Percentiles rank a stretch among this genome's conserved stretches.
phyloP scores from a whole-genome alignment of 1,140 invertebrate genomes.

The Aphelinus certus region DNA sequence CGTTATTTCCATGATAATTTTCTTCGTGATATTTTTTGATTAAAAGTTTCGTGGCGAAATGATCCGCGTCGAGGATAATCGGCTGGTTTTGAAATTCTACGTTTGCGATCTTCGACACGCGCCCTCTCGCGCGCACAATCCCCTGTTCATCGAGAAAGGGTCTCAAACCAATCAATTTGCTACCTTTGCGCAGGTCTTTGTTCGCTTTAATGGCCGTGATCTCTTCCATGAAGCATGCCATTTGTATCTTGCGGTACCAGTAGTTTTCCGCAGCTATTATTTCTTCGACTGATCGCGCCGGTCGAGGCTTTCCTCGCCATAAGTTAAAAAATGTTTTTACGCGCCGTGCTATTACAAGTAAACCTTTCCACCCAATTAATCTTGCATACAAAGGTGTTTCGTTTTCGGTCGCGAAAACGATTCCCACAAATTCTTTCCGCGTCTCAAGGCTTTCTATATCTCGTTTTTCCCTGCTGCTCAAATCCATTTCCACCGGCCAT shows the following conservation, averaged over 20 bases:
- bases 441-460: neutral
- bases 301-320: neutral
- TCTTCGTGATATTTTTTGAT: neutral
- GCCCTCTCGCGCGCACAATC: neutral
- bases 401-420: neutral
- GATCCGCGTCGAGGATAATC: neutral
- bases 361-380: neutral
- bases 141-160: neutral
- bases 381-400: neutral
- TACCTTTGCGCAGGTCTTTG: neutral
- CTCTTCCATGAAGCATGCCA: neutral
- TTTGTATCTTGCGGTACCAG: neutral
- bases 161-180: neutral
- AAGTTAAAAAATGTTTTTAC: neutral
- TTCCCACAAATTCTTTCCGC: neutral
- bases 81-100: neutral
- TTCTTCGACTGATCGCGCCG: neutral
- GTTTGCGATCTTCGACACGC: neutral
- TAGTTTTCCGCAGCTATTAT: neutral
- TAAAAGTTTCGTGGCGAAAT: neutral
- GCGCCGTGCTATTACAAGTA: neutral
- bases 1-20: neutral
- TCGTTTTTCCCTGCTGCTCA: neutral
- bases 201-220: neutral
- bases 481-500: neutral